phyloP scores from a whole-genome alignment of 1,140 invertebrate genomes.

The Neodiprion lecontei region DNA sequence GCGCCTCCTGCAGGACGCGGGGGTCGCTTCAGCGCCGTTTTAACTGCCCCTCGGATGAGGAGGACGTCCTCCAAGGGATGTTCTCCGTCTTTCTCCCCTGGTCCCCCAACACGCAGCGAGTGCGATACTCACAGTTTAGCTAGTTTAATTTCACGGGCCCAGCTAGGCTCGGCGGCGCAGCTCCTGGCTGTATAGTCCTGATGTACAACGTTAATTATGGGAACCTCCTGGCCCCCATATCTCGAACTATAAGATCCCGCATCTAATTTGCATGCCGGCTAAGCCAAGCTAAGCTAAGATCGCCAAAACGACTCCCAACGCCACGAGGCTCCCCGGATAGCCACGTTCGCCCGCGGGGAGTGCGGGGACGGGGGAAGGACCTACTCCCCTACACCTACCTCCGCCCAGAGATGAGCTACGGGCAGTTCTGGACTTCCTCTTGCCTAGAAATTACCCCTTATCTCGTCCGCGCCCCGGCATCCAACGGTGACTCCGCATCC shows the following conservation, averaged over 20 bases:
- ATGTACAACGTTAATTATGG: slow-evolving; percentile 25
- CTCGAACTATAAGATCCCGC: slow-evolving; percentile 40
- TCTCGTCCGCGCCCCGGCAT: slow-evolving; percentile 37
- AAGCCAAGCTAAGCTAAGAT: slow-evolving; percentile 43
- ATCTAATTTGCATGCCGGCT: slow-evolving; percentile 51
- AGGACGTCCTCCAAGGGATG: too few relatives aligned
- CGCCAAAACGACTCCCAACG: slow-evolving; percentile 41
- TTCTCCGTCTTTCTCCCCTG: too few relatives aligned
- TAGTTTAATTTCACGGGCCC: neutral
- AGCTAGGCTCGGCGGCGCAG: neutral
- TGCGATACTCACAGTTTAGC: neutral
- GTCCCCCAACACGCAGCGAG: too few relatives aligned
- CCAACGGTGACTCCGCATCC: slow-evolving; percentile 45
- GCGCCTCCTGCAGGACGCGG: slow-evolving; percentile 24
- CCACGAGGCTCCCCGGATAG: neutral
- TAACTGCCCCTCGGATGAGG: too few relatives aligned
- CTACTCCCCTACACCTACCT: slow-evolving; percentile 15
- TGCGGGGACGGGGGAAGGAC: slow-evolving; percentile 25
- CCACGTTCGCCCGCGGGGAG: slow-evolving; percentile 11
- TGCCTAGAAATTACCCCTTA: slow-evolving; percentile 57
- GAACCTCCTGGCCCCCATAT: slow-evolving; percentile 31
- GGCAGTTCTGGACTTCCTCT: slow-evolving; percentile 51
- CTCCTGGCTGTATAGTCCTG: neutral
- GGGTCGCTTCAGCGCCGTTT: neutral
- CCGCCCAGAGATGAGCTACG: slow-evolving; percentile 53